These are phyloP conservation scores for Leptinotarsa defecta DNA, from an alignment of 1,140 invertebrate species.

Conservation along the genomic window DNA sequence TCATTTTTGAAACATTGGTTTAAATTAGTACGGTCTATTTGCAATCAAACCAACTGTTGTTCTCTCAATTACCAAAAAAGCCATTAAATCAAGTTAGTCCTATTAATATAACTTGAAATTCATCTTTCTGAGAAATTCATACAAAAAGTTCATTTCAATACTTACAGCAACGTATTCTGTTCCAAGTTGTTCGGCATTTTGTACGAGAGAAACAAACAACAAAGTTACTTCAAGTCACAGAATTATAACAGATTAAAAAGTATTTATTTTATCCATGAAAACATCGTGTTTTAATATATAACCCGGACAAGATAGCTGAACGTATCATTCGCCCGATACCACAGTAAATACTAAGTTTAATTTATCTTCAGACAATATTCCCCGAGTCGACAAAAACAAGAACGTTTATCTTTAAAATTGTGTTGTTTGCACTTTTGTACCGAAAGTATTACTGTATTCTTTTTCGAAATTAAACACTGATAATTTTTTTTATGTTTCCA, in stretches of 20 bases:
- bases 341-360: constrained; percentile 7
- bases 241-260: constrained; percentile 9
- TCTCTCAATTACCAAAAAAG: too few relatives aligned
- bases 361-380: constrained; percentile 14
- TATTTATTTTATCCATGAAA: constrained; percentile 20
- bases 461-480: too few relatives aligned
- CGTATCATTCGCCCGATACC: constrained; percentile 9
- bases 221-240: background rate
- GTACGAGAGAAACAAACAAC: background rate
- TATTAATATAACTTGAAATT: too few relatives aligned
- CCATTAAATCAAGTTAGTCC: too few relatives aligned
- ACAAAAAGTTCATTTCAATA: background rate
- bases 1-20: too few relatives aligned
- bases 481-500: too few relatives aligned
- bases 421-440: background rate
- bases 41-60: too few relatives aligned
- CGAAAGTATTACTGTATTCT: background rate
- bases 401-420: constrained; percentile 6
- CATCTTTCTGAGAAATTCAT: too few relatives aligned
- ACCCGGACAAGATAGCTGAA: background rate
- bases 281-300: background rate
- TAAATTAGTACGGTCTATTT: too few relatives aligned
- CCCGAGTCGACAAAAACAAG: constrained; percentile 16
- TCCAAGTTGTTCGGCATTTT: background rate
- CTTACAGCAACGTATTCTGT: background rate